Evolutionary conservation across 2,797 vertebrate species (phyloP).

Genomic region (Peromyscus eremicus): DNA sequence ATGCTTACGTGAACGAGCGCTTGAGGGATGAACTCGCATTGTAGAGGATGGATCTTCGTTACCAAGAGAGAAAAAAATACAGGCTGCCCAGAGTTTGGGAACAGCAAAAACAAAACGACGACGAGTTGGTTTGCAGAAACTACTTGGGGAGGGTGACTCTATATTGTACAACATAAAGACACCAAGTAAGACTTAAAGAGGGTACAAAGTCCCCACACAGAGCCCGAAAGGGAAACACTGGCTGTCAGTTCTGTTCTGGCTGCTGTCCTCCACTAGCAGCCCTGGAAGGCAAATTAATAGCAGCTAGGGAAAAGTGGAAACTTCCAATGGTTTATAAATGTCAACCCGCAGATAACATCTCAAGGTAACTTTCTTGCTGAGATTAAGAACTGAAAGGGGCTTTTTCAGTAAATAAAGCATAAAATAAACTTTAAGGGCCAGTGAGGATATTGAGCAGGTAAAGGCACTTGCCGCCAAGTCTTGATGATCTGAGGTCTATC

Average conservation of each 20-base stretch:
- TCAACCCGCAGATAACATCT: background rate
- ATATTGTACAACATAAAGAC: background rate
- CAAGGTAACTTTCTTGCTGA: background rate
- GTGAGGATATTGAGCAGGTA: background rate
- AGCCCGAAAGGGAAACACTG: background rate
- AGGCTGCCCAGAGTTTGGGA: background rate
- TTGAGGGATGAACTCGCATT: background rate
- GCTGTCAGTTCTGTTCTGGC: background rate
- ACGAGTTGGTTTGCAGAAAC: background rate
- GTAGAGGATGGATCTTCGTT: background rate
- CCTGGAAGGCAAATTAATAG: conserved; percentile 5
- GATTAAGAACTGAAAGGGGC: conserved; percentile 46
- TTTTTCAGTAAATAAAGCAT: background rate
- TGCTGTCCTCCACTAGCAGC: background rate
- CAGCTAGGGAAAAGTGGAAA: background rate
- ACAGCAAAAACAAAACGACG: background rate
- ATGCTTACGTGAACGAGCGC: background rate
- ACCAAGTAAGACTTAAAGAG: background rate
- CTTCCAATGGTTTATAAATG: background rate
- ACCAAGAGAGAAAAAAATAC: background rate
- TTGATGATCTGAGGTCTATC: background rate
- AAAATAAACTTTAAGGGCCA: background rate
- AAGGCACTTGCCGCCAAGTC: background rate
- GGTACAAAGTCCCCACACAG: background rate
- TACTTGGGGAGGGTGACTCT: background rate